phyloP scores from a whole-genome alignment of 2,888 invertebrate species.

The Ophion ventricosus region DNA sequence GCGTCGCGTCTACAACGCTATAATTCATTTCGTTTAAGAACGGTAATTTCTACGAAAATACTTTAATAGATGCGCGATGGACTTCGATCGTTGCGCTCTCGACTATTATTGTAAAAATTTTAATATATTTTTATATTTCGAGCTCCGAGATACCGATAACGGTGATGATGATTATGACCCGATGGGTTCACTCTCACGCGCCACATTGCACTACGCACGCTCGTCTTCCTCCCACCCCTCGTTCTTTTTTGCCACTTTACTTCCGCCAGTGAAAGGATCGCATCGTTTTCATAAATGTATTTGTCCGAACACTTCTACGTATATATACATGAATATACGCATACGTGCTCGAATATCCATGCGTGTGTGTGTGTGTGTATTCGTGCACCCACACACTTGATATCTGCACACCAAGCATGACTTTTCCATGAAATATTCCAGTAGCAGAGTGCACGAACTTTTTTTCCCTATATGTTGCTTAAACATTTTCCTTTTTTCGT shows the following conservation, averaged over 20 bases:
- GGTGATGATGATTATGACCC: constrained; percentile 70
- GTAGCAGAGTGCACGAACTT: too few species aligned
- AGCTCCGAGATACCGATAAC: not conserved
- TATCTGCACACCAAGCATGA: too few species aligned
- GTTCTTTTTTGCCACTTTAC: constrained; percentile 60
- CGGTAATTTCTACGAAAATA: not conserved
- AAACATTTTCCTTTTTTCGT: too few species aligned
- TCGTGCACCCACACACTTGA: too few species aligned
- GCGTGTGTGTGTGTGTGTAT: not conserved
- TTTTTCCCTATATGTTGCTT: too few species aligned
- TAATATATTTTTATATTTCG: not conserved
- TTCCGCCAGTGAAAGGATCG: constrained; percentile 74
- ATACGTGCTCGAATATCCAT: not conserved
- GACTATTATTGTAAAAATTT: not conserved
- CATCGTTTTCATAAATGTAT: constrained; percentile 34
- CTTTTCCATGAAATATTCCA: too few species aligned
- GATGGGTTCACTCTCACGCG: constrained; percentile 66
- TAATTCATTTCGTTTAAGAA: not conserved
- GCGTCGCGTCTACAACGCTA: too few species aligned
- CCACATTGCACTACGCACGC: constrained; percentile 76
- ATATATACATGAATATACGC: not conserved
- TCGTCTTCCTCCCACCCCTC: constrained; percentile 53
- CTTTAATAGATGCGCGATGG: not conserved
- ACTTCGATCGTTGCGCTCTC: not conserved
- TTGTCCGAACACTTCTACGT: not conserved